phyloP scores from a whole-genome alignment of 2,797 vertebrate species.

The Aselliscus stoliczkanus region DNA sequence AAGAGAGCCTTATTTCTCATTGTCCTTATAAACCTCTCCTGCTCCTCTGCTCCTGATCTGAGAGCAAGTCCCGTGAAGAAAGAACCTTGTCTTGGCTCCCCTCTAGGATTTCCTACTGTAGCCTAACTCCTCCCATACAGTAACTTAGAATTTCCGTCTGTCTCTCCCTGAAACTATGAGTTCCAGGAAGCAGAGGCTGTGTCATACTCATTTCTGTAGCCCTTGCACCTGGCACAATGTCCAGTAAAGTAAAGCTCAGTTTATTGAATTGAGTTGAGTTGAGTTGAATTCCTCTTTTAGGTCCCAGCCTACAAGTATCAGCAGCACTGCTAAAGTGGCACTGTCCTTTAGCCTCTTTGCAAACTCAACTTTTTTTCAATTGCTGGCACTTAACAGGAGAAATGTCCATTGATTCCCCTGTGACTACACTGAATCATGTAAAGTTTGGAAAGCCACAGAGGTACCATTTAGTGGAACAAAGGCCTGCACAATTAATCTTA shows the following conservation, averaged over 20 bases:
- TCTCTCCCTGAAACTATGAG: not conserved
- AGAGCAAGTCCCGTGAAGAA: not conserved
- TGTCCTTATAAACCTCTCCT: not conserved
- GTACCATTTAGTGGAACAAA: conserved; percentile 59
- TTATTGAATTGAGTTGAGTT: not conserved
- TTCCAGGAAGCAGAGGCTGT: not conserved
- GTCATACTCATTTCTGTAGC: not conserved
- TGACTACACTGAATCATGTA: not conserved
- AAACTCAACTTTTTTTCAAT: conserved; percentile 2
- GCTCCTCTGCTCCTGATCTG: not conserved
- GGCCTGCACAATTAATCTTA: conserved; percentile 47
- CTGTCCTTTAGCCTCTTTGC: not conserved
- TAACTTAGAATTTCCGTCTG: not conserved
- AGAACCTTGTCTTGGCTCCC: not conserved
- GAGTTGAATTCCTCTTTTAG: not conserved
- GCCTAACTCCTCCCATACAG: not conserved
- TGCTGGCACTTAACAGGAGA: conserved; percentile 23
- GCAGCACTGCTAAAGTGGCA: not conserved
- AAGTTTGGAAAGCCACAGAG: conserved; percentile 40
- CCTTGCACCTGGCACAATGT: not conserved
- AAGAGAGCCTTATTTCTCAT: not conserved
- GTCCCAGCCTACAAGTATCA: not conserved
- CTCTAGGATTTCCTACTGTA: not conserved
- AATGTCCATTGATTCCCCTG: conserved; percentile 22
- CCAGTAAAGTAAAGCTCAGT: not conserved